A percentile compares a stretch with the other conserved stretches of the same genome.
phyloP scores from a whole-genome alignment of 2,888 invertebrate genomes.

The Gibbula magus region DNA sequence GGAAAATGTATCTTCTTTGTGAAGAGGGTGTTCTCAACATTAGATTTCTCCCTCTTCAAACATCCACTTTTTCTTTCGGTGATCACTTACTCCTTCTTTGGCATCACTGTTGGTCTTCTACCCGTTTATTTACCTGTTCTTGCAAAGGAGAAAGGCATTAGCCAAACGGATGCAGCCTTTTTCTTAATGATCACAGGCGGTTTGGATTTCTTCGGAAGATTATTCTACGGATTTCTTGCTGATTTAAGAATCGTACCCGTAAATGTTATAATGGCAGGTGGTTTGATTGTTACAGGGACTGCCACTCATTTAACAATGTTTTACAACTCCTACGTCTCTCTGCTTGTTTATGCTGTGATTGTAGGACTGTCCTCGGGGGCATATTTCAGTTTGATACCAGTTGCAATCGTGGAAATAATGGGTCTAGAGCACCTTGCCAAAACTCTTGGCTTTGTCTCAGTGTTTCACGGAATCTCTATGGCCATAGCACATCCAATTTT shows the following conservation, averaged over 20 bases:
- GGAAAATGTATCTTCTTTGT: not conserved
- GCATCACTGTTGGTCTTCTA: not conserved
- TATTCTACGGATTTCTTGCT: not conserved
- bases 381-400: not conserved
- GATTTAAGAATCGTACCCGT: not conserved
- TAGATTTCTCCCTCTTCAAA: constrained; percentile 1
- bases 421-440: not conserved
- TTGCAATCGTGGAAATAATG: not conserved
- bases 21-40: not conserved
- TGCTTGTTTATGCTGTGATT: not conserved
- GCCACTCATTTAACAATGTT: not conserved
- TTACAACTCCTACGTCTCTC: not conserved
- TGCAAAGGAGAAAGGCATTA: not conserved
- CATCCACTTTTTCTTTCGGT: not conserved
- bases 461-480: not conserved
- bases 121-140: not conserved
- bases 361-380: not conserved
- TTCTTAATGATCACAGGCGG: not conserved
- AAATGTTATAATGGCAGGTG: not conserved
- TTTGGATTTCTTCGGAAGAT: not conserved
- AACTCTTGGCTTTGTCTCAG: not conserved
- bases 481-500: constrained; percentile 2
- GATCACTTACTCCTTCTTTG: not conserved
- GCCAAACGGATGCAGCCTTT: not conserved
- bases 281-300: not conserved